Base-by-base conservation (phyloP, 2,797 vertebrate species). In the Masticophis lateralis region DNA sequence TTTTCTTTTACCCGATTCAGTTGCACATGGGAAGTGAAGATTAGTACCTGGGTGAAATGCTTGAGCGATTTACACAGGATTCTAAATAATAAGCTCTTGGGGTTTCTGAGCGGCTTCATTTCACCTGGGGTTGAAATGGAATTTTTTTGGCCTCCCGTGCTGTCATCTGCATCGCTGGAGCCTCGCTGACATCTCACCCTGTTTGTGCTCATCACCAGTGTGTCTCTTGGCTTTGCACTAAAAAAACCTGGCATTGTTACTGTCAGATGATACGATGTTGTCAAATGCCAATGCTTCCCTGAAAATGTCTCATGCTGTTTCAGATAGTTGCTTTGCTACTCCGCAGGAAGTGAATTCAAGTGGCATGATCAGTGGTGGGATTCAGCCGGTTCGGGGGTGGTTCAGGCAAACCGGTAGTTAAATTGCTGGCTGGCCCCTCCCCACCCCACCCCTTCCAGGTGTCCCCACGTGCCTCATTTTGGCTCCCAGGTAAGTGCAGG, bases 1-100 rank as follows among this genome's bases (percentile, higher is more conserved):
- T 96, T 97, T 89, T 86, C 96, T 96, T 69, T 94, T 97, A 96
- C 96, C 96, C 94, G 93, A 92, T 95, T 93, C 25, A 5, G 91
- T 91, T 93, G 96, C 94, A 92, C 93, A 90, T 14, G 86, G 91
- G 74, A 96, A 97, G 91, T 91, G 91, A 96, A 93, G 95, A 97
- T 96, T 96, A 97, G 93, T 95, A 94, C 1, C 22, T 94, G 95
- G 94, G 94, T 96, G 94, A 96, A 56, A 94, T 96, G 94, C 96
- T 96, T 96, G 90, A 95, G 94, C 93, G 94, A 96, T 97, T 97
- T 97, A 93, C 93, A 91, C 90, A 94, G 88, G 93, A 91, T 94
- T 94, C 95, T 95, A 94, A 96, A 95, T 95, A 97, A 96, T 94
- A 94, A 95, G 94, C 94, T 96, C 97, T 95, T 93, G 87, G 94